Conservation (phyloP, 2,888 invertebrate species). For the Lasioglossum malachurum region DNA sequence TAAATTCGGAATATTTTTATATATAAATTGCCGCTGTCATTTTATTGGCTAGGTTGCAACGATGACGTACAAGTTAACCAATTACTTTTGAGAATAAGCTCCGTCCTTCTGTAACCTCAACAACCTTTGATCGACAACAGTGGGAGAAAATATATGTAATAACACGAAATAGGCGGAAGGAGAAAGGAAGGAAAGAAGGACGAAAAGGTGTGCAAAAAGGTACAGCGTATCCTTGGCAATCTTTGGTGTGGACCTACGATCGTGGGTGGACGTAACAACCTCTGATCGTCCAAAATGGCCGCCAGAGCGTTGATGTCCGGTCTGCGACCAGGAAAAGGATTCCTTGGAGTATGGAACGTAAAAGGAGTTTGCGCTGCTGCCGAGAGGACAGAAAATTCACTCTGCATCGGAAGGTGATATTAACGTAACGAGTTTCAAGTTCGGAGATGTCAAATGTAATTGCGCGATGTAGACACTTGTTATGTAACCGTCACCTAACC, state of each 20-base stretch:
- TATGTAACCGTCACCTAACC: constrained; percentile 59
- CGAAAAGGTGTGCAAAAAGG: background rate
- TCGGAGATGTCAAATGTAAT: constrained; percentile 28
- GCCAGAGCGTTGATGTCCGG: constrained; percentile 37
- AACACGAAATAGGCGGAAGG: background rate
- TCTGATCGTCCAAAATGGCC: constrained; percentile 53
- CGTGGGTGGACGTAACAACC: background rate
- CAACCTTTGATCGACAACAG: background rate
- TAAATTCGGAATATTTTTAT: background rate
- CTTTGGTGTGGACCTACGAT: background rate
- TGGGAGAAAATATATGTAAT: background rate
- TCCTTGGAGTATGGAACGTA: constrained; percentile 33
- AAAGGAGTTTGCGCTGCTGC: constrained; percentile 30
- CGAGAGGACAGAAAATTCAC: background rate
- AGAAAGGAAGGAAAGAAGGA: background rate
- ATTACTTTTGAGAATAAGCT: background rate
- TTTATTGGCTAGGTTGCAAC: background rate
- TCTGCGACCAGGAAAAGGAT: constrained; percentile 31
- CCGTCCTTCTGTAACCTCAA: background rate
- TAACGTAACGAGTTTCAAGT: constrained; percentile 1
- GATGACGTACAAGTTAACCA: constrained; percentile 1
- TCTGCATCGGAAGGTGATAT: constrained; percentile 39
- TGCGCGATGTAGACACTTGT: constrained; percentile 28
- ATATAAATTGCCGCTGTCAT: background rate
- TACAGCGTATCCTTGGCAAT: background rate